Evolutionary conservation across 2,888 invertebrate genomes (phyloP), one percentile per base, ranked within the genome.

Genomic region (Heliconius erato): DNA sequence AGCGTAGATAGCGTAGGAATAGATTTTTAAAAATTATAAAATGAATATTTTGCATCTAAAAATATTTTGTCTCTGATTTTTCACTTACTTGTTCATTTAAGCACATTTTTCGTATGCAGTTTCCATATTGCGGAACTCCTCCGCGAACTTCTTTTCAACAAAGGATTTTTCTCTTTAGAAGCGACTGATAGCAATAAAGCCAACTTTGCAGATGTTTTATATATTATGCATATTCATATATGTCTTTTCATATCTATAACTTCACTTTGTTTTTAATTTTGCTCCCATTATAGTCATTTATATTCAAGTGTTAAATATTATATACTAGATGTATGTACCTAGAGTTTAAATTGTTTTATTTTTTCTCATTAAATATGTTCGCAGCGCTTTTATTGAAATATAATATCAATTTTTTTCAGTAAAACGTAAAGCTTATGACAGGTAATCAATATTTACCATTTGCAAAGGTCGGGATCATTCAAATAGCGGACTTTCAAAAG

Each of bases 141-240:
- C 32, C 32, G 35, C n/a, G 6, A 71, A 40, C 40, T 40, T 71
- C n/a, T 71, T 71, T 71, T 71, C 40, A 12, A 40, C 71, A 71
- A 71, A 40, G 71, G 71, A 71, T 23, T 69, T 32, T 69, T 23
- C 23, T 69, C 69, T n/a, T 40, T 71, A 71, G 40, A 71, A 6
- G n/a, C n/a, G 68, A 35, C 69, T 69, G 35, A 69, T n/a, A 44
- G 44, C 71, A 72, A 72, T 72, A 72, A 44, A 26, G 71, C 44
- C 26, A 44, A 71, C 35, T 9, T 69, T 71, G 71, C n/a, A 71
- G 35, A n/a, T 71, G n/a, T 40, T n/a, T n/a, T 35, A 35, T 23
- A 40, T 44, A 11, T 12, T 9, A n/a, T 63, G 9, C n/a, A 63
- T 63, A n/a, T 63, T 63, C 9, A 63, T 63, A 63, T n/a, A 12